phyloP scores from a whole-genome alignment of 2,888 invertebrate species.

The Brachypalpus laphriformis region DNA sequence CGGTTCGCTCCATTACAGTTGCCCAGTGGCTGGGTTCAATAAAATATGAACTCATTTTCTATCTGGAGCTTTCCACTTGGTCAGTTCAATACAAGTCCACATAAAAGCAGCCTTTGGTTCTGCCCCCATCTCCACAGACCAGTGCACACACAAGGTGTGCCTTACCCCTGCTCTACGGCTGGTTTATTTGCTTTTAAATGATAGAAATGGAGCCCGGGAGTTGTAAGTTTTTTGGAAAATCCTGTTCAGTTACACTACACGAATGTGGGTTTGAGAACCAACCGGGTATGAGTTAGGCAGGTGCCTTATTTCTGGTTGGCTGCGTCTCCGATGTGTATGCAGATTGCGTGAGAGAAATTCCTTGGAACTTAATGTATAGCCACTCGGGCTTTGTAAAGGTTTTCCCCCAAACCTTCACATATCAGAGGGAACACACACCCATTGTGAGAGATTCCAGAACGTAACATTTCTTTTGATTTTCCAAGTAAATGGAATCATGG shows the following conservation, averaged over 20 bases:
- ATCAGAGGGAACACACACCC: not conserved
- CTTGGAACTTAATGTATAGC: conserved; percentile 26
- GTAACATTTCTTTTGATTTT: conserved; percentile 59
- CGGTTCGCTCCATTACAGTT: conserved; percentile 69
- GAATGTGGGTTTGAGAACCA: not conserved
- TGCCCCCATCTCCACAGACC: not conserved
- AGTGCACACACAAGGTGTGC: conserved; percentile 1
- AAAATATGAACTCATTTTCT: conserved; percentile 74
- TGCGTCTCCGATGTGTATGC: conserved; percentile 62
- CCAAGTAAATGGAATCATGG: conserved; percentile 40
- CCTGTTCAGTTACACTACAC: conserved; percentile 1
- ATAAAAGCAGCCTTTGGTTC: conserved; percentile 29
- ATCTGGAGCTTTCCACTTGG: conserved; percentile 72
- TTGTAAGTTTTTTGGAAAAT: conserved; percentile 8
- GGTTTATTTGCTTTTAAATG: conserved; percentile 59
- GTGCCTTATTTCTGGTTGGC: conserved; percentile 52
- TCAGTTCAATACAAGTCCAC: conserved; percentile 65
- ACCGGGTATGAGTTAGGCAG: conserved; percentile 26
- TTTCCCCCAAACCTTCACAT: not conserved
- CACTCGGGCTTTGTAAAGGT: conserved; percentile 30
- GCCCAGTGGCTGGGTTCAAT: conserved; percentile 65
- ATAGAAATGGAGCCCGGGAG: conserved; percentile 9
- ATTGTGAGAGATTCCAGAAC: conserved; percentile 21
- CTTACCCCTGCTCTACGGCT: not conserved
- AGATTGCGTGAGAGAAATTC: conserved; percentile 69